A percentile compares a stretch with the other conserved stretches of the same genome.
These are phyloP conservation scores for Amblyornis subalaris DNA, from an alignment of 2,113 vertebrate species.

Conservation along the genomic window DNA sequence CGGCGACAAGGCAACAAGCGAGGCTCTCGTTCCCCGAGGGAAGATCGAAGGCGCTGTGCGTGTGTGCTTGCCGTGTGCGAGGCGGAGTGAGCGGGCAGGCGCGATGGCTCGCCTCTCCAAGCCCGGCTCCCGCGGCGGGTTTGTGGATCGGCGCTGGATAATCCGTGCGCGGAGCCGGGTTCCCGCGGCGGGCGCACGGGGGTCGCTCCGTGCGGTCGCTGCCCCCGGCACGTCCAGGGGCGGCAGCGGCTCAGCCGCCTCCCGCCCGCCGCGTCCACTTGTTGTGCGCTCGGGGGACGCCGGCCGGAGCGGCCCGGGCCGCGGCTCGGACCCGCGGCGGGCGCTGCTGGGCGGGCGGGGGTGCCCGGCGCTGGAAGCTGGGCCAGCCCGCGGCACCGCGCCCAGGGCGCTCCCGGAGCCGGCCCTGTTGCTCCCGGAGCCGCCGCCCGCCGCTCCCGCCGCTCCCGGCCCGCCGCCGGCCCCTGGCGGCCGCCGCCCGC, in stretches of 20 bases:
- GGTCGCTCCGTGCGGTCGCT: not conserved
- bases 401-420: not conserved
- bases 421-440: slow-evolving; percentile 49
- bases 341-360: not conserved
- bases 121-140: not conserved
- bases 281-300: not conserved
- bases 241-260: slow-evolving; percentile 37
- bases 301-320: no score
- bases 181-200: not conserved
- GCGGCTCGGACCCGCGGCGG: not conserved
- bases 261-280: slow-evolving; percentile 72
- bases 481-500: not conserved
- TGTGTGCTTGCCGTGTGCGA: not conserved
- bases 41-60: not conserved
- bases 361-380: no score
- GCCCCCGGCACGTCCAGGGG: not conserved
- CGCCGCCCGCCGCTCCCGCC: slow-evolving; percentile 10
- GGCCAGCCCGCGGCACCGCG: not conserved
- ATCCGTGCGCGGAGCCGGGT: not conserved
- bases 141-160: not conserved
- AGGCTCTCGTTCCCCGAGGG: not conserved
- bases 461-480: not conserved
- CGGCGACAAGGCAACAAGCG: slow-evolving; percentile 4
- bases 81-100: not conserved
- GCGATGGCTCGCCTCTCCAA: not conserved